Conservation (phyloP, 2,797 vertebrate genomes). For the Petrocephalus sullivani region DNA sequence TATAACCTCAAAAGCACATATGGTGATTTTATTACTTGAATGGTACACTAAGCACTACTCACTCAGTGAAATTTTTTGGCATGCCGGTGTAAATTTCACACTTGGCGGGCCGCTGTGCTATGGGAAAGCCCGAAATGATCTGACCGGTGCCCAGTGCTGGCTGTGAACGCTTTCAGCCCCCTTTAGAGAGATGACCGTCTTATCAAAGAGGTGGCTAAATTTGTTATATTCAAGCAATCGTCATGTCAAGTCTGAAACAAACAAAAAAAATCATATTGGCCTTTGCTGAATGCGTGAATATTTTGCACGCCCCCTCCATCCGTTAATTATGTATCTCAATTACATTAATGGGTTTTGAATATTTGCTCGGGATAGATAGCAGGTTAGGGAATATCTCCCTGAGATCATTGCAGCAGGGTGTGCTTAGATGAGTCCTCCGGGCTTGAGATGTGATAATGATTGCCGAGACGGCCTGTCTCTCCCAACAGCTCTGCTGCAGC, state of each 20-base stretch:
- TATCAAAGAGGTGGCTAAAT: neutral
- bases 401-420: neutral
- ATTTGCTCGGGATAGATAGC: neutral
- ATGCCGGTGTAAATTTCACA: neutral
- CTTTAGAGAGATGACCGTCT: slow-evolving; percentile 10
- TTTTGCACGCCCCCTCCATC: neutral
- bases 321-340: neutral
- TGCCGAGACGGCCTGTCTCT: neutral
- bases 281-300: neutral
- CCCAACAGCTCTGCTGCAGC: slow-evolving; percentile 70
- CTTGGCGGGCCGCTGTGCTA: neutral
- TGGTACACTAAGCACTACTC: slow-evolving; percentile 1
- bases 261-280: neutral
- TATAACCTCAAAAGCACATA: neutral
- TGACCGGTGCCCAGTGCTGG: neutral
- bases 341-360: neutral
- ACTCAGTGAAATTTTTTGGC: slow-evolving; percentile 11
- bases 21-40: slow-evolving; percentile 16
- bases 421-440: neutral
- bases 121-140: slow-evolving; percentile 13
- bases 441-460: neutral
- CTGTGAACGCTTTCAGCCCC: neutral
- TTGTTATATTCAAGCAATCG: neutral
- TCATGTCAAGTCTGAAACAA: neutral
- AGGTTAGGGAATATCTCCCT: neutral